Conservation (phyloP, 2,797 vertebrate species). For the Schizopygopsis pylzovi region DNA sequence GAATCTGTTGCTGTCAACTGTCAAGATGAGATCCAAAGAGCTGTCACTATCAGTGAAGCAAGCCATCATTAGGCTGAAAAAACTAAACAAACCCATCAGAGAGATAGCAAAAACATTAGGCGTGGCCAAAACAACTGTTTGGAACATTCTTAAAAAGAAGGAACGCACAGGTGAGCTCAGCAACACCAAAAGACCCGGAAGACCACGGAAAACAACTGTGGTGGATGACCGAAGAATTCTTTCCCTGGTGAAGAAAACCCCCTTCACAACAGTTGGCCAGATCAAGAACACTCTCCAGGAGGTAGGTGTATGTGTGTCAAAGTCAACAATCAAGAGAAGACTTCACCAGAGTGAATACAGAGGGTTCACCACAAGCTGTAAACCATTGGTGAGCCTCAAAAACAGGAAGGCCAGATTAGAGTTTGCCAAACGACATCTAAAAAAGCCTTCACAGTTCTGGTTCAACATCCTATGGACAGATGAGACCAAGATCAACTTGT, state of each 20-base stretch:
- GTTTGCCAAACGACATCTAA: no score
- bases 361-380: no score
- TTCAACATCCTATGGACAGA: no score
- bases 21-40: conserved; percentile 53
- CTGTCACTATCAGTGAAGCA: conserved; percentile 54
- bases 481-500: no score
- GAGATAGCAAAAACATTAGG: conserved; percentile 6
- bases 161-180: conserved; percentile 50
- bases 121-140: no score
- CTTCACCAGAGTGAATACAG: no score
- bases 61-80: conserved; percentile 57
- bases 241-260: conserved; percentile 52
- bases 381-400: no score
- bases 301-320: conserved; percentile 42
- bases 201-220: conserved; percentile 59
- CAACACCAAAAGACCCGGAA: conserved; percentile 54
- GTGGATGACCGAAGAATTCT: conserved; percentile 52
- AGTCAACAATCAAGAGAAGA: no score
- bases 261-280: conserved; percentile 52
- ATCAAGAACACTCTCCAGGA: conserved; percentile 45
- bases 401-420: no score
- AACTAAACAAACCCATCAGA: conserved; percentile 44
- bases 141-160: conserved; percentile 55
- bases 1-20: conserved; percentile 54
- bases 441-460: no score